phyloP scores from a whole-genome alignment of 2,113 vertebrate species.

The Ia io region DNA sequence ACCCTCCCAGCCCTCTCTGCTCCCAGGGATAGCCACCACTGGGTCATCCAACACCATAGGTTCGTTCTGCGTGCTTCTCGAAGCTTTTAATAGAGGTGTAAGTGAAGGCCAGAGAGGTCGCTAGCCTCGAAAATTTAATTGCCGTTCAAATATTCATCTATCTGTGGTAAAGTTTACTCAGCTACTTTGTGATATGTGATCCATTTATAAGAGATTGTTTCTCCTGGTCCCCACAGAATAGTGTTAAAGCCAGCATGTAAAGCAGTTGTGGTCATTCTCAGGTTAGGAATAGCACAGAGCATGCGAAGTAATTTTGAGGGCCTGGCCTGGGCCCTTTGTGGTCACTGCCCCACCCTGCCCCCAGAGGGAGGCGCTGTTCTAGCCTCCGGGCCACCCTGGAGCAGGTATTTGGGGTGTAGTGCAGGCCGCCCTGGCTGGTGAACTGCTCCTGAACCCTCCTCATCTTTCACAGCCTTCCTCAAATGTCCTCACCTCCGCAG shows the following conservation, averaged over 20 bases:
- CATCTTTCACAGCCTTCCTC: conserved; percentile 24
- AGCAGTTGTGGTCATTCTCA: background rate
- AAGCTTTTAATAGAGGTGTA: background rate
- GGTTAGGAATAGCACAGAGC: background rate
- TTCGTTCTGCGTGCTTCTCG: background rate
- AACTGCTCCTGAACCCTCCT: background rate
- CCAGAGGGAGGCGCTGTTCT: background rate
- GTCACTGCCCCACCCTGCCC: accelerated
- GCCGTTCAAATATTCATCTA: background rate
- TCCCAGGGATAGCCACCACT: background rate
- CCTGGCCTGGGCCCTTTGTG: background rate
- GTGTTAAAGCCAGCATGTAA: background rate
- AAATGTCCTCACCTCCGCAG: background rate
- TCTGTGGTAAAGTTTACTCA: background rate
- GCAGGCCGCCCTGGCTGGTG: background rate
- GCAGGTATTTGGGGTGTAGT: accelerated
- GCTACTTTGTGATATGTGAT: background rate
- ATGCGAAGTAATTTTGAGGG: accelerated
- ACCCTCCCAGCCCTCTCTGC: background rate
- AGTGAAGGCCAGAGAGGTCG: background rate
- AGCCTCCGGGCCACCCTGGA: accelerated
- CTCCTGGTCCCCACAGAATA: background rate
- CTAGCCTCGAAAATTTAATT: background rate
- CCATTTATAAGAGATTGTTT: background rate
- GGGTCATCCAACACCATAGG: background rate